Conservation (phyloP, 2,888 invertebrate species). For the Pseudococcus longispinus region DNA sequence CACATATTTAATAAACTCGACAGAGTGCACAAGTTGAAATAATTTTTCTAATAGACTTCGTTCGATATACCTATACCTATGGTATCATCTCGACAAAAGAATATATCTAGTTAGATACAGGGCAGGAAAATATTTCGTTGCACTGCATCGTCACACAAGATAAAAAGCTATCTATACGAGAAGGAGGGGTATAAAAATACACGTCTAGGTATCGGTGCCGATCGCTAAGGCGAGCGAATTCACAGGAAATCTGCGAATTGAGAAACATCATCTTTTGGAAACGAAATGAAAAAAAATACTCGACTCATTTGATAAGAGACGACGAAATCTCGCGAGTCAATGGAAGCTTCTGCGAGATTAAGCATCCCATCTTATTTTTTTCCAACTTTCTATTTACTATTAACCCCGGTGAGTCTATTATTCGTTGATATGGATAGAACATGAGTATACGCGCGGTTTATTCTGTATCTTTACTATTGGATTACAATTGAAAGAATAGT, state of each 20-base stretch:
- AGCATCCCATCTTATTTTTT: constrained; percentile 50
- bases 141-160: too few relatives aligned
- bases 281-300: constrained; percentile 41
- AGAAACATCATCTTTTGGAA: constrained; percentile 41
- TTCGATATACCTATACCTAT: background rate
- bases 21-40: constrained; percentile 14
- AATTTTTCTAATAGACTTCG: constrained; percentile 41
- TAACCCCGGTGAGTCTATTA: constrained; percentile 35
- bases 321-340: constrained; percentile 39
- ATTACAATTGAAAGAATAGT: constrained; percentile 49
- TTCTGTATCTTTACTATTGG: constrained; percentile 54
- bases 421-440: constrained; percentile 39
- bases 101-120: too few relatives aligned
- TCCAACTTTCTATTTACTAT: constrained; percentile 38
- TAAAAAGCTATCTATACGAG: too few relatives aligned
- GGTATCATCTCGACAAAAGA: background rate
- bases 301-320: constrained; percentile 3
- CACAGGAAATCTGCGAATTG: constrained; percentile 49
- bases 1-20: constrained; percentile 22
- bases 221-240: constrained; percentile 46
- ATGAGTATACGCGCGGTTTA: constrained; percentile 53
- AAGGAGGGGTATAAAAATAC: background rate
- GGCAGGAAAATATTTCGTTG: background rate
- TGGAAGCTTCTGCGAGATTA: constrained; percentile 51
- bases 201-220: background rate